Conservation (phyloP, 2,888 invertebrate genomes). For the Agrotis segetum region DNA sequence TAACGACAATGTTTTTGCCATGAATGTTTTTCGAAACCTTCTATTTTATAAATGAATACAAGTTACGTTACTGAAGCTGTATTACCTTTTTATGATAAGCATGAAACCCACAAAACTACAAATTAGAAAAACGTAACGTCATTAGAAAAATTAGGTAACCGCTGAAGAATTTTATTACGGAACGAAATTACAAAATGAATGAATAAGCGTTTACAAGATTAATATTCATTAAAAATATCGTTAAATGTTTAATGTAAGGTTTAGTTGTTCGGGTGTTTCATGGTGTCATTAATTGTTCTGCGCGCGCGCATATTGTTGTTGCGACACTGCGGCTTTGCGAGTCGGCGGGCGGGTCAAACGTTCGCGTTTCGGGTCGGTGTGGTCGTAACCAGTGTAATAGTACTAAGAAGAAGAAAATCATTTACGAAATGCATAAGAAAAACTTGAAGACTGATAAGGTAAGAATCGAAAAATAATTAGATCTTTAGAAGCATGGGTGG, state of each 20-base stretch:
- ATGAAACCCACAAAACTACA: not conserved
- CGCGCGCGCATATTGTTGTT: constrained; percentile 32
- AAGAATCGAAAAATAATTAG: constrained; percentile 2
- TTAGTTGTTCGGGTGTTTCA: constrained; percentile 16
- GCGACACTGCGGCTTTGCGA: constrained; percentile 5
- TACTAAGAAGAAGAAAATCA: not conserved
- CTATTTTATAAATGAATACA: not conserved
- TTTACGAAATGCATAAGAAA: not conserved
- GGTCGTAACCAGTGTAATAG: constrained; percentile 6
- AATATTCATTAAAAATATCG: constrained; percentile 53
- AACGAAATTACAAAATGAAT: constrained; percentile 13
- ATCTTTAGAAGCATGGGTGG: not conserved
- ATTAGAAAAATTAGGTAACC: constrained; percentile 6
- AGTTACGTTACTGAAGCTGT: not conserved
- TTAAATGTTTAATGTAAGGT: constrained; percentile 35
- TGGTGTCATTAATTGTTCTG: constrained; percentile 24
- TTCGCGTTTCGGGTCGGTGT: constrained; percentile 22
- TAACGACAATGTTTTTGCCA: too few species aligned
- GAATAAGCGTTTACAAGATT: constrained; percentile 28
- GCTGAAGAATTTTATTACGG: constrained; percentile 13
- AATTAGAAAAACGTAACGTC: constrained; percentile 6
- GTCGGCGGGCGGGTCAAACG: constrained; percentile 39
- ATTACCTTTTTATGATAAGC: constrained; percentile 3
- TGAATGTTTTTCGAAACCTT: too few species aligned
- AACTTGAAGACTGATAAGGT: constrained; percentile 19